Base-by-base conservation (phyloP, 1,140 invertebrate species). In the Cydia strobilella region DNA sequence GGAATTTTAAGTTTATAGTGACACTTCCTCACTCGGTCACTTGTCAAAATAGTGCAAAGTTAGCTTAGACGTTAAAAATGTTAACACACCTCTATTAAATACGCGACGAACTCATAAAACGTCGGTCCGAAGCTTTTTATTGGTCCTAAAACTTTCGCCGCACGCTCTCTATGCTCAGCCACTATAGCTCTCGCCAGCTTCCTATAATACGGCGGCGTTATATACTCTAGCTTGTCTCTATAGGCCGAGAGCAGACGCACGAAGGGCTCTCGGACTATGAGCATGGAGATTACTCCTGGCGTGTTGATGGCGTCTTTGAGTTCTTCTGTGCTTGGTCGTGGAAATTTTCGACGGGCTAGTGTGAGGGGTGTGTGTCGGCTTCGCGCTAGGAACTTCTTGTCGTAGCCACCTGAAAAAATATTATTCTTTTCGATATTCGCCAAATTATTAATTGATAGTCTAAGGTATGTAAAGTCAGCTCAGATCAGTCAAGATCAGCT, bases 201-300 rank as follows among this genome's bases (percentile, higher is more conserved):
- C 80, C 95, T 94, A 83, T 96, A 96, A 82, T 94, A 96, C 2
- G 95, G 95, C 79, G 96, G 94, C 82, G 78, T 95, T 87, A 88
- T 95, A 83, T 95, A 94, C 85, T 97, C 95, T 74, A 99, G 94
- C 93, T 99, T 99, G 88, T 98, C 98, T 76, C 96, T 94, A 89
- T 97, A 99, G 12, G 98, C 97, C 1, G 97, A 98, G 18, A 99
- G 86, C 2, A 99, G 92, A 74, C 98, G 94, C 85, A 99, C 98
- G 78, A 99, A 96, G 0, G 98, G 98, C 93, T 99, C 97, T 23
- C 98, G 94, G 0, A 98, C 98, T 77, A 98, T 97, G 23, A 98
- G 92, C 74, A 98, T 95, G 73, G 96, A 96, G 71, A 96, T 86
- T 0, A 94, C 93, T 3, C 92, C 93, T 0, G 93, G 92, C 27